Conservation (phyloP, 2,888 invertebrate species). For the Drosophila kambysellisi region DNA sequence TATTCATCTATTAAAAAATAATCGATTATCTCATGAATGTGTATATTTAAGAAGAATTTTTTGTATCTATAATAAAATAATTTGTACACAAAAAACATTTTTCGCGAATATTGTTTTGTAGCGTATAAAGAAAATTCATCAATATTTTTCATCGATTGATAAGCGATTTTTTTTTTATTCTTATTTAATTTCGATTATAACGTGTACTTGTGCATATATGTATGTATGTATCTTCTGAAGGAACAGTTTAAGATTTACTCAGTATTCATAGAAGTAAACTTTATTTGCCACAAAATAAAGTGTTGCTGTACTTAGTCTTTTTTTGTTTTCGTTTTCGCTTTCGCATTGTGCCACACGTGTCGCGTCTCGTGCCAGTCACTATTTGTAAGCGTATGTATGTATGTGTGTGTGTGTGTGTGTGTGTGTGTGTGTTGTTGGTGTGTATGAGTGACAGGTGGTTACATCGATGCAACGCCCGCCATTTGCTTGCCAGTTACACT, state of each 20-base stretch:
- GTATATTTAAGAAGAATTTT: neutral
- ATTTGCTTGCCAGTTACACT: constrained; percentile 39
- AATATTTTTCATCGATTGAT: neutral
- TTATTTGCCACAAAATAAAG: neutral
- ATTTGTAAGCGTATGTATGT: neutral
- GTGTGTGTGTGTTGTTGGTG: constrained; percentile 20
- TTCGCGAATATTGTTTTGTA: neutral
- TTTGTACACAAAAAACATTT: neutral
- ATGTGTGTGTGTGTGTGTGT: constrained; percentile 3
- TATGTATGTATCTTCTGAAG: neutral
- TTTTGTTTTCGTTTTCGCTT: constrained; percentile 17
- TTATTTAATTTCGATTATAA: neutral
- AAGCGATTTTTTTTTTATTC: neutral
- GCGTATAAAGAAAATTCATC: neutral
- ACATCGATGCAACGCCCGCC: constrained; percentile 64
- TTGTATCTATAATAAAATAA: neutral
- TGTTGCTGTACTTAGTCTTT: constrained; percentile 39
- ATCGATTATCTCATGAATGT: neutral
- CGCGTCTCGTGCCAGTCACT: constrained; percentile 27
- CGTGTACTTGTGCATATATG: neutral
- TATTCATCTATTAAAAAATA: neutral
- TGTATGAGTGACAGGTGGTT: constrained; percentile 75
- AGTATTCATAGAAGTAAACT: neutral
- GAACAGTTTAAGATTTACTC: neutral
- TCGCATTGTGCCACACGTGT: constrained; percentile 23